phyloP scores from a whole-genome alignment of 2,113 vertebrate species.

The Atractosteus spatula region DNA sequence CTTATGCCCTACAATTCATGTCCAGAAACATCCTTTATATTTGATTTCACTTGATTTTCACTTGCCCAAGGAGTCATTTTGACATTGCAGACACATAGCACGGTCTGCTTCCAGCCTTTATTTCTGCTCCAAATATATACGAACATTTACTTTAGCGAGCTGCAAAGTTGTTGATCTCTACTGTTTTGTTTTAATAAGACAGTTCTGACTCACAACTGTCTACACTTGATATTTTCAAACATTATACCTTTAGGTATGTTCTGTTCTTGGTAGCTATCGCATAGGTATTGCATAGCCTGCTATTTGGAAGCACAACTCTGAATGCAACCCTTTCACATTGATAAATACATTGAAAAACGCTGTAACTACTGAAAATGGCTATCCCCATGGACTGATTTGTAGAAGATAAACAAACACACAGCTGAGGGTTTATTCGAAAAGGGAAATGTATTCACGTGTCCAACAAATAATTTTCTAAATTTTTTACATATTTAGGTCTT shows the following conservation, averaged over 20 bases:
- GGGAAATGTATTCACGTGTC: not conserved
- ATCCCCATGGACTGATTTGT: not conserved
- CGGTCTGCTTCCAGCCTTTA: constrained; percentile 1
- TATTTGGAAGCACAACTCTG: constrained; percentile 1
- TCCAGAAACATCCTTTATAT: not conserved
- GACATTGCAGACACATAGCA: constrained; percentile 1
- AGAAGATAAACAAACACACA: not conserved
- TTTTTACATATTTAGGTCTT: not conserved
- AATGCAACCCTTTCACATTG: not conserved
- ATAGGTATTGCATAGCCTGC: not conserved
- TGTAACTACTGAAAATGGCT: not conserved
- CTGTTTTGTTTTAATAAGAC: constrained; percentile 59
- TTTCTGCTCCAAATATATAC: constrained; percentile 1
- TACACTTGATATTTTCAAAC: constrained; percentile 21
- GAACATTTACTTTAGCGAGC: not conserved
- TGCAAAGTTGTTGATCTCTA: constrained; percentile 46
- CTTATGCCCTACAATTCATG: not conserved
- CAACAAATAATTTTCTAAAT: not conserved
- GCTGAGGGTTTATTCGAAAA: not conserved
- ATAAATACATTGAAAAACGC: not conserved
- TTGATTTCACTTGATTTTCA: not conserved
- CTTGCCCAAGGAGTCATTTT: not conserved
- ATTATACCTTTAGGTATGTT: constrained; percentile 17
- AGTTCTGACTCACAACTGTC: constrained; percentile 41
- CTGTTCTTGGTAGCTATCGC: constrained; percentile 45